Conservation (phyloP, 2,888 invertebrate genomes). For the Leptarthrus brevirostris region DNA sequence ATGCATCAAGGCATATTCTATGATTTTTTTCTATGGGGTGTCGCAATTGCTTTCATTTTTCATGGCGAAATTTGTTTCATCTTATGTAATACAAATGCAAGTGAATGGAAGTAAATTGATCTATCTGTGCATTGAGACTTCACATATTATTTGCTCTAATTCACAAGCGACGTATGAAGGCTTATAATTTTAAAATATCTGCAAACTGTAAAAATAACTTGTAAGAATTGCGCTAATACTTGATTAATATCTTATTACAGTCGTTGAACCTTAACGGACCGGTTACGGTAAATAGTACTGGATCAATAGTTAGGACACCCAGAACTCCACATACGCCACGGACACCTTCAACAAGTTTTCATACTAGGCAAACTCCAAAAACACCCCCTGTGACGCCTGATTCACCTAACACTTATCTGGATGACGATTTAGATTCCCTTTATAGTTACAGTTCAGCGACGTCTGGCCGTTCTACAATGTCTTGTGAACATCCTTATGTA, state of each 20-base stretch:
- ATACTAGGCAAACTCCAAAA: conserved; percentile 67
- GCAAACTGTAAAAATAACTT: no score
- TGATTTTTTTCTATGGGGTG: conserved; percentile 9
- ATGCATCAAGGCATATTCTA: background rate
- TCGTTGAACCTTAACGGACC: conserved; percentile 65
- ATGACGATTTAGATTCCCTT: conserved; percentile 81
- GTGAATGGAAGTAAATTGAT: conserved; percentile 33
- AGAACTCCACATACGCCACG: conserved; percentile 64
- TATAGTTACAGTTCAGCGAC: conserved; percentile 83
- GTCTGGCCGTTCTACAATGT: conserved; percentile 76
- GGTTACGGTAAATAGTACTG: conserved; percentile 55
- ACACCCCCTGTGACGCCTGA: conserved; percentile 75
- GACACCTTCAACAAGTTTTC: conserved; percentile 68
- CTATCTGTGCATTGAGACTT: background rate
- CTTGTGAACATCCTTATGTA: conserved; percentile 83
- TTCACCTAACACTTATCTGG: conserved; percentile 69
- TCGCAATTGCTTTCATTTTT: conserved; percentile 35
- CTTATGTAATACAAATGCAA: conserved; percentile 25
- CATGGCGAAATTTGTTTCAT: conserved; percentile 24
- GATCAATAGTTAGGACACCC: conserved; percentile 55
- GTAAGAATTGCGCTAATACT: no score
- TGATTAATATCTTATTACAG: no score
- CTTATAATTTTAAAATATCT: background rate
- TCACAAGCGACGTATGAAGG: conserved; percentile 7
- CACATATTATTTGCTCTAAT: conserved; percentile 20